Base-by-base conservation (phyloP, 2,888 invertebrate species). In the Boloria euphrosyne region DNA sequence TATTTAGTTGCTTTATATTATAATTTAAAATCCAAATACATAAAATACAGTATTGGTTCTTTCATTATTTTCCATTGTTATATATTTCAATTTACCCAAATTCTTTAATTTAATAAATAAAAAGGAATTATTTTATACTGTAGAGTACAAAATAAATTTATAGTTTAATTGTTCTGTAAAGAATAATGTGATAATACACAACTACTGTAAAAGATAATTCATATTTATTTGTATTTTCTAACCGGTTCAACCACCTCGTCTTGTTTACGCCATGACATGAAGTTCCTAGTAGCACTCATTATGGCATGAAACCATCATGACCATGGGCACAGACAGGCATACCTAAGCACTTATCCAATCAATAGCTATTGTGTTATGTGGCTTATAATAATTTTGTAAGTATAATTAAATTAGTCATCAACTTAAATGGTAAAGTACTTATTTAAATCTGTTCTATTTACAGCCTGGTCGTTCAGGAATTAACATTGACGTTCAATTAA, bases 231-330 rank as follows among this genome's bases (percentile, higher is more conserved):
- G 64, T 78, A 72, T 75, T 68, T 74, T 70, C 66, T 65, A 59
- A 71, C 71, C 67, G 68, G 73, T 73, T 72, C 73, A 72, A 70
- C 69, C 65, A 72, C 72, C 73, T 70, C 66, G 65, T 66, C 68
- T 73, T 76, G 75, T 75, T 76, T 76, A 75, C 73, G 71, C 62
- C 62, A 47, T 54, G 52, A 52, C 58, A 65, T 52, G 66, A 18
- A 60, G 49, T 81, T 82, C 79, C 71, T 71, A 78, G 81, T 80
- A 81, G 65, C 49, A 61, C 70, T 75, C 74, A 72, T 76, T 74
- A 79, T 73, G 76, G 75, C 72, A 68, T 75, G 75, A 70, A 78
- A 76, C 73, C 74, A 75, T 74, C 78, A 77, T 72, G 71, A 74
- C 74, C 69, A 69, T 50, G 65, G 59, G 65, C 65, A 68, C 72